Evolutionary conservation across 2,797 vertebrate species (phyloP).

Genomic region (Liasis olivaceus): DNA sequence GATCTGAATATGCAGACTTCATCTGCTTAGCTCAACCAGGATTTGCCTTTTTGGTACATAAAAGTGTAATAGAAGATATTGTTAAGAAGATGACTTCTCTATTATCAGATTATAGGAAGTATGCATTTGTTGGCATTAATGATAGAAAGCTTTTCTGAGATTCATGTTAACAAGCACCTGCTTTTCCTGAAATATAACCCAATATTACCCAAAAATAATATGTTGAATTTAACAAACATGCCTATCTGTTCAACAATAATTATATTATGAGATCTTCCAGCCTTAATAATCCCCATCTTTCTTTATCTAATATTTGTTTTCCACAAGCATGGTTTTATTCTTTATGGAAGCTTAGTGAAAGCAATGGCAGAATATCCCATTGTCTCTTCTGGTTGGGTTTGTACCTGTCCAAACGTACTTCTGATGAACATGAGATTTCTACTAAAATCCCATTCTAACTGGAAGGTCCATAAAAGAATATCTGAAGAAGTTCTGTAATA

Average conservation of each 20-base stretch:
- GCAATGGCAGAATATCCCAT: not conserved
- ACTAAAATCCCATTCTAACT: not conserved
- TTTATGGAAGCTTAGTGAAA: not conserved
- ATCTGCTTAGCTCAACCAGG: not conserved
- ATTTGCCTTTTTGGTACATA: not conserved
- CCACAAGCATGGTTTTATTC: not conserved
- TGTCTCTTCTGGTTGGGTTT: not conserved
- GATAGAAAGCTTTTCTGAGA: not conserved
- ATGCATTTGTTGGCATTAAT: not conserved
- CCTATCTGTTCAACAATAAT: fast-evolving
- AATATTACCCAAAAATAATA: too few relatives aligned
- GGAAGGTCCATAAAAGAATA: not conserved
- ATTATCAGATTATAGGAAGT: not conserved
- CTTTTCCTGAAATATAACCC: not conserved
- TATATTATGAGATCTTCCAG: not conserved
- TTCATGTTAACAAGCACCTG: not conserved
- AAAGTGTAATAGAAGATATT: not conserved
- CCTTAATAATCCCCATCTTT: not conserved
- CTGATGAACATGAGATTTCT: too few relatives aligned
- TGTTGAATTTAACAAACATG: fast-evolving
- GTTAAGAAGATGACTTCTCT: not conserved
- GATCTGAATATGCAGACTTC: not conserved
- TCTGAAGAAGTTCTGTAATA: not conserved
- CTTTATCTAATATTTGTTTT: not conserved
- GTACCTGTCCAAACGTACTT: too few relatives aligned